Conservation (phyloP, 2,113 vertebrate species). For the Hippocampus guttulatus region DNA sequence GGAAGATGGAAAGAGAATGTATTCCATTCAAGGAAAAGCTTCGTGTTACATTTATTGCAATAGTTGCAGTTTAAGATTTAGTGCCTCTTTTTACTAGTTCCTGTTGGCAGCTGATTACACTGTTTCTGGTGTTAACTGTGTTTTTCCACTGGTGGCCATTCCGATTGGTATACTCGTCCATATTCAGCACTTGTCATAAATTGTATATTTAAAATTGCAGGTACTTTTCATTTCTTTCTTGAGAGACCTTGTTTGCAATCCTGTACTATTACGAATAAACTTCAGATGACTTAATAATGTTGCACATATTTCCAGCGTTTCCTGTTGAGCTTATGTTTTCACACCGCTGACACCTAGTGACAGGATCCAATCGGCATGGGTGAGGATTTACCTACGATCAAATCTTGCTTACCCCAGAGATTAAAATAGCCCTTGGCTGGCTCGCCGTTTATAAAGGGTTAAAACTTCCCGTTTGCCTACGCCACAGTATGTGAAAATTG, state of each 20-base stretch:
- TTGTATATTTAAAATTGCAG: constrained; percentile 5
- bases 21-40: constrained; percentile 76
- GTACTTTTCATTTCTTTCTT: constrained; percentile 2
- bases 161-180: background rate
- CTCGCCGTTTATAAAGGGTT: too few relatives aligned
- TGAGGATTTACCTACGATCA: background rate
- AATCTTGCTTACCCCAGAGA: too few relatives aligned
- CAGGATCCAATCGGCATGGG: too few relatives aligned
- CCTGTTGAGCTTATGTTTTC: background rate
- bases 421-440: too few relatives aligned
- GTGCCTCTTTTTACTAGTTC: constrained; percentile 7
- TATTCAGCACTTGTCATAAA: background rate
- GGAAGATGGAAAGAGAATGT: constrained; percentile 77
- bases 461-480: too few relatives aligned
- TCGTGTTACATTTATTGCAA: constrained; percentile 29
- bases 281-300: background rate
- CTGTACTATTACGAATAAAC: background rate
- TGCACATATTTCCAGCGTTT: background rate
- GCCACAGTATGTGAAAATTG: too few relatives aligned
- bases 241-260: background rate
- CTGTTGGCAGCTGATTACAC: constrained; percentile 44
- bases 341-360: constrained; percentile 55
- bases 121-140: constrained; percentile 14
- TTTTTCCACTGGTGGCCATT: constrained; percentile 25
- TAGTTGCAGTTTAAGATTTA: constrained; percentile 58